Evolutionary conservation across 2,888 invertebrate genomes (phyloP), one percentile per base, ranked within the genome.

Genomic region (Hemaris fuciformis): DNA sequence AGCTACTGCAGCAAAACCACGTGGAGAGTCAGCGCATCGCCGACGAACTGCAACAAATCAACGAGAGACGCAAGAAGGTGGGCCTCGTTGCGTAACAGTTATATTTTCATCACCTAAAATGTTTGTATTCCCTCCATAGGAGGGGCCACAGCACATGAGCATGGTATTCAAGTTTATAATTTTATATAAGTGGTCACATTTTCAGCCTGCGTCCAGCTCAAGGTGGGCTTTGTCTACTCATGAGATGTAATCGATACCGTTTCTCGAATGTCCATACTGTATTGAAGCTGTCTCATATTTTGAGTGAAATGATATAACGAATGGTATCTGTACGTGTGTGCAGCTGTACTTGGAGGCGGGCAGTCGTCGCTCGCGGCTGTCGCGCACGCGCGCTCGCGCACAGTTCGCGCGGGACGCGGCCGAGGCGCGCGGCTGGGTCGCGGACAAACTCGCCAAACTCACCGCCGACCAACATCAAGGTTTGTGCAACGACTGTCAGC

Each of bases 371-470:
- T 93, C 93, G 57, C 94, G 94, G 64, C 90, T 99, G n/a, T 94
- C 94, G 34, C 96, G 97, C 66, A 95, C 96, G 0, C 89, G 98
- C 22, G 93, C 98, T 3, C 96, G 98, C 74, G 97, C 98, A 0
- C 97, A 98, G 88, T 99, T 99, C 89, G 95, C 97, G 27, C 94
- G 98, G 34, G 99, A 99, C 86, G 97, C 98, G 6, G 96, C 95
- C 3, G 99, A 99, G 83, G 97, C 98, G 0, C 95, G 97, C 75
- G 95, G 95, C 1, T 99, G 98, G 98, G 97, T 98, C 63, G 96
- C 95, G 38, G 98, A 98, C 83, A 98, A 98, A 81, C 95, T 96
- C 66, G 98, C 97, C 85, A 97, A 97, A 81, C 91, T 98, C 6
- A 96, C 97, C 64, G 95, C 96, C 0, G 97, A 97, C 80, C 95